A percentile compares a stretch with the other conserved stretches of the same genome.
phyloP scores from a whole-genome alignment of 2,113 vertebrate genomes.

The Ancistrus triradiatus region DNA sequence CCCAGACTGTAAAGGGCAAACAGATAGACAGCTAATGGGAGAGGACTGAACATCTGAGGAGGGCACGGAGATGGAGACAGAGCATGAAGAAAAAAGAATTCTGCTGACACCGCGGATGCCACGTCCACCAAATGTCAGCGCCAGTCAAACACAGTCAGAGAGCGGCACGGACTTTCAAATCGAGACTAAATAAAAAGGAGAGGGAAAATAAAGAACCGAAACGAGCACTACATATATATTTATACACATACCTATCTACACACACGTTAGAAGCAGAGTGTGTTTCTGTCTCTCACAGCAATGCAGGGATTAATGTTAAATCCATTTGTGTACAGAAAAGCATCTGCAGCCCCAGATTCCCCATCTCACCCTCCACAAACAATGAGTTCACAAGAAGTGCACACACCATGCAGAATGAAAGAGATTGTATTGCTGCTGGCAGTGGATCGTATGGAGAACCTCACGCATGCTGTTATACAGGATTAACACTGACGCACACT shows the following conservation, averaged over 20 bases:
- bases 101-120: slow-evolving; percentile 37
- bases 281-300: slow-evolving; percentile 3
- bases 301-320: slow-evolving; percentile 35
- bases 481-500: slow-evolving; percentile 44
- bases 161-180: neutral
- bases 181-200: neutral
- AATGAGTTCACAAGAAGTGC: neutral
- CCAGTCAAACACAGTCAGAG: slow-evolving; percentile 7
- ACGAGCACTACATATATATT: too few species aligned
- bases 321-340: slow-evolving; percentile 35
- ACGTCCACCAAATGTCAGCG: slow-evolving; percentile 42
- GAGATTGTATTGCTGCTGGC: slow-evolving; percentile 46
- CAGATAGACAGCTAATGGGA: slow-evolving; percentile 40
- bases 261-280: neutral
- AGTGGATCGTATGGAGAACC: slow-evolving; percentile 34
- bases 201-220: neutral
- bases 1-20: slow-evolving; percentile 40
- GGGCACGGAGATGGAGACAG: slow-evolving; percentile 31
- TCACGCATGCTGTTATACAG: slow-evolving; percentile 34
- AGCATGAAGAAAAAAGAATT: neutral
- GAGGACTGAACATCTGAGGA: slow-evolving; percentile 34
- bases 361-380: neutral
- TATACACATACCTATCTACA: too few species aligned
- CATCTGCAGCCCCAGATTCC: slow-evolving; percentile 13
- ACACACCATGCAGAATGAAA: slow-evolving; percentile 32